phyloP scores from a whole-genome alignment of 2,888 invertebrate genomes.

The Drosophila villosipedis region DNA sequence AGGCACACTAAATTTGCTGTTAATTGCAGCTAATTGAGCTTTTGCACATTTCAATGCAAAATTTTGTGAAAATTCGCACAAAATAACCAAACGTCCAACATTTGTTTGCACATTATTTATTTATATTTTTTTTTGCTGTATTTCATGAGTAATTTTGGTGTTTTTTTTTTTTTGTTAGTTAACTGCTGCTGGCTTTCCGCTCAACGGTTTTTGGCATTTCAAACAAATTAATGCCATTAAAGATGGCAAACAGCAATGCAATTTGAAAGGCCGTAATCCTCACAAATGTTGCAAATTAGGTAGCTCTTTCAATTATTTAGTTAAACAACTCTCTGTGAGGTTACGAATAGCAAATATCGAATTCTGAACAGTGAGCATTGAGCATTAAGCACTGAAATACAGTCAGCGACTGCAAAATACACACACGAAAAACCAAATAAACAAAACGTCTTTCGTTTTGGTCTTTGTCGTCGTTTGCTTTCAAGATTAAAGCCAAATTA shows the following conservation, averaged over 20 bases:
- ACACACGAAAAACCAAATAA: slow-evolving; percentile 58
- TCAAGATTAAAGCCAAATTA: slow-evolving; percentile 74
- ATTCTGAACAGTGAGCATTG: not conserved
- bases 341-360: slow-evolving; percentile 17
- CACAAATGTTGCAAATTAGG: slow-evolving; percentile 69
- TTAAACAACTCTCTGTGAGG: slow-evolving; percentile 20
- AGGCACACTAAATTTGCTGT: slow-evolving; percentile 53
- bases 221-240: slow-evolving; percentile 59
- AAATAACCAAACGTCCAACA: slow-evolving; percentile 64
- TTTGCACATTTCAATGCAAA: slow-evolving; percentile 73
- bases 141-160: not conserved
- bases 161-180: not conserved
- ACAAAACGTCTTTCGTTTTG: slow-evolving; percentile 58
- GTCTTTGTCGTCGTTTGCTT: slow-evolving; percentile 55
- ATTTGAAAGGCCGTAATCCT: slow-evolving; percentile 55
- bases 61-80: slow-evolving; percentile 73
- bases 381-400: slow-evolving; percentile 5
- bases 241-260: slow-evolving; percentile 55
- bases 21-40: slow-evolving; percentile 73
- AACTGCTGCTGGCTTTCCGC: slow-evolving; percentile 42
- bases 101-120: slow-evolving; percentile 3
- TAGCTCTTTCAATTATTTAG: slow-evolving; percentile 56
- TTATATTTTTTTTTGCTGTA: not conserved
- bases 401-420: slow-evolving; percentile 3
- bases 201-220: slow-evolving; percentile 60